These are phyloP conservation scores for Microcebus ravelobensis DNA, from an alignment of 2,113 vertebrate genomes.

Conservation along the genomic window DNA sequence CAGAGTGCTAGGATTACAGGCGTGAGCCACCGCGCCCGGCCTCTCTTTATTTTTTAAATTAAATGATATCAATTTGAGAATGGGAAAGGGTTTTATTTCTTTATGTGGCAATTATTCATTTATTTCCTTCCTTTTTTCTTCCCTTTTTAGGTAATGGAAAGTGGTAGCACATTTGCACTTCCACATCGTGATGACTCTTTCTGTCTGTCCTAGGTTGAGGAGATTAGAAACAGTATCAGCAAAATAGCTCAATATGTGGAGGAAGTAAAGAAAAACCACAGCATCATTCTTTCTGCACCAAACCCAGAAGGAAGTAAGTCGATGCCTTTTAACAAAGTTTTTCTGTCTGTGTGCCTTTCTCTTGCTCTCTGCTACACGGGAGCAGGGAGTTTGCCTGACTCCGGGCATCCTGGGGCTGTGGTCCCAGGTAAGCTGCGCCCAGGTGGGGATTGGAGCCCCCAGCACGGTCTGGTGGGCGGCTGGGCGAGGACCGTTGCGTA, in stretches of 20 bases:
- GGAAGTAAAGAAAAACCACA: slow-evolving; percentile 96
- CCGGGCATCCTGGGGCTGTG: not conserved
- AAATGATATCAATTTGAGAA: accelerated
- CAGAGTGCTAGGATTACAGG: too few species aligned
- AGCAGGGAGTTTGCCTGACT: too few species aligned
- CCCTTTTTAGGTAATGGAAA: not conserved
- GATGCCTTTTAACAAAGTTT: not conserved
- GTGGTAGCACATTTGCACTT: not conserved
- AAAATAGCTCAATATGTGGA: slow-evolving; percentile 92
- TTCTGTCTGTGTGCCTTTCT: too few species aligned
- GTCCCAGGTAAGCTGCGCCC: accelerated
- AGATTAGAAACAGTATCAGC: slow-evolving; percentile 89
- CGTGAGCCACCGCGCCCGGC: too few species aligned
- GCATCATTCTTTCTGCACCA: slow-evolving; percentile 95
- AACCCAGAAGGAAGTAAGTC: slow-evolving; percentile 95
- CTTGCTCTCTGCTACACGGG: not conserved
- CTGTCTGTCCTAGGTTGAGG: slow-evolving; percentile 90
- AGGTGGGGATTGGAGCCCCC: accelerated
- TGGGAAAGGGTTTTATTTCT: not conserved
- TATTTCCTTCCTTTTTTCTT: not conserved
- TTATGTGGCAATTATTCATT: not conserved
- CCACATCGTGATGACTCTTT: not conserved
- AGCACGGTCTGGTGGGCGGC: accelerated
- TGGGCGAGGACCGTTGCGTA: not conserved
- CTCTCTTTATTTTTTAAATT: not conserved